A percentile compares a stretch with the other conserved stretches of the same genome.
phyloP scores from a whole-genome alignment of 1,140 invertebrate species.

The Chlorops oryzae region DNA sequence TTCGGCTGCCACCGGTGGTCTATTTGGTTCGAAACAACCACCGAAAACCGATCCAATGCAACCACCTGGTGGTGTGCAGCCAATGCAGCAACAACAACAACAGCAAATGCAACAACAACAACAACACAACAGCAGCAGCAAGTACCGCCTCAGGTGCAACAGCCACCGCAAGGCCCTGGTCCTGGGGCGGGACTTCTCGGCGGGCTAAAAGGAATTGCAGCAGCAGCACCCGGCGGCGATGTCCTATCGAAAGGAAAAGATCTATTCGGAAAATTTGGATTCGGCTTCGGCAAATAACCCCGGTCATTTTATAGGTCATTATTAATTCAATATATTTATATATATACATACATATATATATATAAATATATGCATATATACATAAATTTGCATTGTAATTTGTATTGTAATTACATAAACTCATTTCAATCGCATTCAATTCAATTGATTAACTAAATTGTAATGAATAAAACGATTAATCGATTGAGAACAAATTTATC shows the following conservation, averaged over 20 bases:
- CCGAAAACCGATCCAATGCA: conserved; percentile 47
- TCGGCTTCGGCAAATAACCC: conserved; percentile 68
- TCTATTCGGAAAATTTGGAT: conserved; percentile 86
- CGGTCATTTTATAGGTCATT: conserved; percentile 45
- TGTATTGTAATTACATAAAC: too few relatives aligned
- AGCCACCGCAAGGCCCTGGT: conserved; percentile 38
- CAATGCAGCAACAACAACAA: conserved; percentile 38
- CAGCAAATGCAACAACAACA: conserved; percentile 31
- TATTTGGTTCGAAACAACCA: conserved; percentile 47
- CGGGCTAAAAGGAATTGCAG: conserved; percentile 53
- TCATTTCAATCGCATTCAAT: too few relatives aligned
- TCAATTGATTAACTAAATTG: neutral
- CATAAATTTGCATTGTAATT: conserved; percentile 1
- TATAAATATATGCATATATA: conserved; percentile 1
- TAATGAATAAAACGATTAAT: neutral
- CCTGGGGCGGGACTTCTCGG: conserved; percentile 42
- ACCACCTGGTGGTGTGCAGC: conserved; percentile 46
- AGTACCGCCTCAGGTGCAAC: conserved; percentile 47
- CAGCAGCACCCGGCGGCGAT: conserved; percentile 73
- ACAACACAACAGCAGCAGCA: conserved; percentile 43
- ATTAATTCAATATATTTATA: conserved; percentile 8
- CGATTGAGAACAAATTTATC: conserved; percentile 1
- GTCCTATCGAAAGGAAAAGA: conserved; percentile 85
- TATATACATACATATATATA: neutral
- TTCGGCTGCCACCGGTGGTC: conserved; percentile 48